Conservation (phyloP, 1,140 invertebrate genomes). For the Drosophila mayri region DNA sequence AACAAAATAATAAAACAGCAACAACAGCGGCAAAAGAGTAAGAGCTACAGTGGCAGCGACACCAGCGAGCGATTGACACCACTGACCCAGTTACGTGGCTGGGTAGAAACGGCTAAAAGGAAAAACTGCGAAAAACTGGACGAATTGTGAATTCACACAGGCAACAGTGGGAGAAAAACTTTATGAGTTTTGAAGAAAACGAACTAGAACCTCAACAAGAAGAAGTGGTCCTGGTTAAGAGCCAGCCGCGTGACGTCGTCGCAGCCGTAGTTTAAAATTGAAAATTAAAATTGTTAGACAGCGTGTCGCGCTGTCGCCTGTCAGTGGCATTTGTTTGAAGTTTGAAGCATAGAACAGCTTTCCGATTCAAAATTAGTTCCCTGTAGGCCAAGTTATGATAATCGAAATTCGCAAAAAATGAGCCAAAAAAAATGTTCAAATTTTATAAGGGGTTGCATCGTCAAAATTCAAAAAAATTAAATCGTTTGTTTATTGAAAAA, state of each 20-base stretch:
- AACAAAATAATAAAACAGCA: constrained; percentile 25
- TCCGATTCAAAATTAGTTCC: no score
- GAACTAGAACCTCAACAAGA: background rate
- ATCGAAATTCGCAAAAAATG: no score
- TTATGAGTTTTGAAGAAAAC: no score
- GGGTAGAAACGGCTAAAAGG: constrained; percentile 36
- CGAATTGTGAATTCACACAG: constrained; percentile 40
- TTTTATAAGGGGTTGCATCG: no score
- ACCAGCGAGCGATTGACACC: constrained; percentile 68
- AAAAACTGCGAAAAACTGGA: constrained; percentile 50
- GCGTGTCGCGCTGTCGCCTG: constrained; percentile 79
- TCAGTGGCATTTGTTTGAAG: constrained; percentile 66
- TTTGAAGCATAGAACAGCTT: no score
- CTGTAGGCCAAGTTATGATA: no score
- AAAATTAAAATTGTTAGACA: constrained; percentile 83
- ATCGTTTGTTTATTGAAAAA: no score
- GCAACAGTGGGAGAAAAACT: background rate
- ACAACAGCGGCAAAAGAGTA: constrained; percentile 28
- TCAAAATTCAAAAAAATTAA: no score
- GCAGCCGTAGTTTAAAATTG: constrained; percentile 66
- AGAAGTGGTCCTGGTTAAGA: constrained; percentile 37
- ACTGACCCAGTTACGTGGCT: constrained; percentile 71
- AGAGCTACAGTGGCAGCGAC: constrained; percentile 45
- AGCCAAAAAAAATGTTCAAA: no score
- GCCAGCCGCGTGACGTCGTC: constrained; percentile 56